Base-by-base conservation (phyloP, 2,888 invertebrate species). In the Ornithoptera alexandrae region DNA sequence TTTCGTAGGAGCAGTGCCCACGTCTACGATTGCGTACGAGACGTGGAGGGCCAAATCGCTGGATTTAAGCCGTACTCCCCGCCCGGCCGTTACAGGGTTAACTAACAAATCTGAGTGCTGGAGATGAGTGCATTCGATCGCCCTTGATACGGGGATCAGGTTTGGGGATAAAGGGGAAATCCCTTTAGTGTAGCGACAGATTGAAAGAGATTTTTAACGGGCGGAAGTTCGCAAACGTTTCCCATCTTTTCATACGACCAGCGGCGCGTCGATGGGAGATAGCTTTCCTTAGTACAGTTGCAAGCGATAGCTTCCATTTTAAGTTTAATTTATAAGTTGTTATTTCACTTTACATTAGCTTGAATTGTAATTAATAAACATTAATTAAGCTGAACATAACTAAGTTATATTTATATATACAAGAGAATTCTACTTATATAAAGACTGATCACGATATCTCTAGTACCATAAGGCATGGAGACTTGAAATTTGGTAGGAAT, bases 51-150 rank as follows among this genome's bases (percentile, higher is more conserved):
- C 78, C 81, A 82, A 84, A 85, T 84, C 79, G 83, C 77, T 76
- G 73, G 80, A 86, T 85, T 86, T 85, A 84, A 84, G 80, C 75
- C 69, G 76, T 81, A 84, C 76, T 76, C 76, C 62, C 73, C 85
- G 82, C 83, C 20, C 42, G 78, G 74, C 81, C 71, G 73, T 71
- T 72, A 71, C 75, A 61, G 67, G 68, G 50, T 65, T 66, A 68
- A 68, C 72, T 69, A 71, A 56, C 50, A 42, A 18, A 67, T 63
- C 20, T 36, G 64, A 12, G 30, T 24, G 24, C 60, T 39, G 30
- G 30, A 61, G 60, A 67, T 66, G 53, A 50, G 67, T 67, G 63
- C 59, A 63, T 63, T 20, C 30, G 58, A 68, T 68, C 63, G 62
- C 18, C 36, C 46, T 46, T 22, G 66, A 70, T 62, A 58, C 62